Percentiles rank a stretch among this genome's conserved stretches.
Conservation (phyloP, 2,113 vertebrate genomes). For the Argyrosomus japonicus region DNA sequence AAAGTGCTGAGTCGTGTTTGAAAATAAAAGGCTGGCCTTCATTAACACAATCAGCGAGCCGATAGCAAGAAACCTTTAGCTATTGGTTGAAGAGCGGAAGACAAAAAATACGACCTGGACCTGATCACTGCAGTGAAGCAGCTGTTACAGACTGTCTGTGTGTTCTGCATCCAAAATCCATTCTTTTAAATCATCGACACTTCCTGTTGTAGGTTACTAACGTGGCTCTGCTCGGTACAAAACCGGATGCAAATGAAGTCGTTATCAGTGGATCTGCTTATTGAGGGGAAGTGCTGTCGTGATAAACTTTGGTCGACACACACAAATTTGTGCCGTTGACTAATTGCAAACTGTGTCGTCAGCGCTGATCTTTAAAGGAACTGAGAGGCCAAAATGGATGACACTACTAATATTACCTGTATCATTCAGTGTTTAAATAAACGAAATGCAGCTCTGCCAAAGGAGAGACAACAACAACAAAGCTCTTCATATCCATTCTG, state of each 20-base stretch:
- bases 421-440: neutral
- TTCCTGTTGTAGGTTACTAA: neutral
- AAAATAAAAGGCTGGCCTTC: neutral
- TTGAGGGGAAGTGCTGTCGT: neutral
- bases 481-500: neutral
- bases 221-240: neutral
- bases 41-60: neutral
- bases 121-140: neutral
- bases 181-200: neutral
- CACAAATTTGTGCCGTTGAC: neutral
- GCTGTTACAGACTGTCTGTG: neutral
- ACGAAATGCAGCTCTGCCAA: neutral
- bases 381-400: neutral
- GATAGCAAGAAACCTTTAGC: neutral
- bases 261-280: neutral
- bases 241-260: neutral
- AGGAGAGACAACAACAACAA: neutral
- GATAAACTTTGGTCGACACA: neutral
- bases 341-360: neutral
- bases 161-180: neutral
- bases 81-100: neutral
- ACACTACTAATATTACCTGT: neutral
- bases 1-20: too few relatives aligned
- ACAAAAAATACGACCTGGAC: neutral
- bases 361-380: neutral